Base-by-base conservation (phyloP, 2,888 invertebrate genomes). In the Melitaea athalia region DNA sequence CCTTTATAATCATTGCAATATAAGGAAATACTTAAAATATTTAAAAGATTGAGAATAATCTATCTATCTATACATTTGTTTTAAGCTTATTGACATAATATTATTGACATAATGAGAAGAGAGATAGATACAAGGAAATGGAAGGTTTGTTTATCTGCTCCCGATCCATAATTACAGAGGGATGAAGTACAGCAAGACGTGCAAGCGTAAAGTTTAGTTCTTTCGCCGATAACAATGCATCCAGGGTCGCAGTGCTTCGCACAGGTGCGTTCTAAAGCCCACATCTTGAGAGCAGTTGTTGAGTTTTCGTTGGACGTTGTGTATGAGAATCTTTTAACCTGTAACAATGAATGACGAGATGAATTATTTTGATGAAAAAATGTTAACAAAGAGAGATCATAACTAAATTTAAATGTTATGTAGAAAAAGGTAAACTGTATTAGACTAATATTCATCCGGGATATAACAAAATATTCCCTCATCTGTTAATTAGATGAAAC, bases 221-320 rank as follows among this genome's bases (percentile, higher is more conserved):
- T 91, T 83, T 98, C 98, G 0, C 98, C 98, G 74, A 98, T 97
- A 62, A 97, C 94, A 79, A 98, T 97, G 87, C 97, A 98, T 12
- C 97, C 97, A 0, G 97, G 95, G 77, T 97, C 97, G 86, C 98
- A 98, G 79, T 95, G 95, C 77, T 95, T 95, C 0, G 96, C 94
- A 82, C 98, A 98, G 82, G 96, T 96, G 12, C 98, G 93, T 83
- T 97, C 96, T 68, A 97, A 82, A 0, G 97, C 95, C 97, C 97
- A 98, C 93, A 97, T 95, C 83, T 95, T 95, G 49, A 89, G 81
- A 62, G 89, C 91, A 0, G 95, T 95, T 11, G 94, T 95, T 0
- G 96, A 96, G 82, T 97, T 97, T 81, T 97, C 97, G 0, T 95
- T 97, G 66, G 96, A 96, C 3, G 96, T 96, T 7, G 96, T 96